phyloP scores from a whole-genome alignment of 2,888 invertebrate genomes.

The Drosophila nr. medialis region DNA sequence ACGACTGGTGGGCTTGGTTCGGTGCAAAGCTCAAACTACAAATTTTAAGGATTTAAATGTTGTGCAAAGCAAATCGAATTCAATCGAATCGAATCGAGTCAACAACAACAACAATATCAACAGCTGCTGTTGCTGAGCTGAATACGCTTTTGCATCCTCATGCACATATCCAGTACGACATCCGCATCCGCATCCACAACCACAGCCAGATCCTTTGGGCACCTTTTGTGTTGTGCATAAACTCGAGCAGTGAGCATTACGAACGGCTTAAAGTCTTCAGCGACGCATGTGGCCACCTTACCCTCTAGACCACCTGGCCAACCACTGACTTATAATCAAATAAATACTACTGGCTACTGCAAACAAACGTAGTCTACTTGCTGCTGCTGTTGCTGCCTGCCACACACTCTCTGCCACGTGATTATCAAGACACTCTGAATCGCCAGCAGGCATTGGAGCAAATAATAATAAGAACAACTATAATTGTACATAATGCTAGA shows the following conservation, averaged over 20 bases:
- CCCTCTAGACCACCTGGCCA: background rate
- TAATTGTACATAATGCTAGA: background rate
- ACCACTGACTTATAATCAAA: constrained; percentile 68
- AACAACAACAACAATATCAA: constrained; percentile 14
- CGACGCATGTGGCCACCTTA: constrained; percentile 55
- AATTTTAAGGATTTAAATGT: constrained; percentile 78
- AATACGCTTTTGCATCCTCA: constrained; percentile 10
- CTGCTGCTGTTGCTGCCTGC: constrained; percentile 11
- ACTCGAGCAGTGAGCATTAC: constrained; percentile 82
- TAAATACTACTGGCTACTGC: constrained; percentile 56
- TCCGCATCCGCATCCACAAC: constrained; percentile 20
- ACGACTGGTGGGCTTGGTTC: background rate
- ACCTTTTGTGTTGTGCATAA: constrained; percentile 80
- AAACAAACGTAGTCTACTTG: constrained; percentile 4
- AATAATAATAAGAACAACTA: constrained; percentile 18
- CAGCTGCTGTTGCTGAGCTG: constrained; percentile 28
- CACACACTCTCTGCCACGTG: constrained; percentile 51
- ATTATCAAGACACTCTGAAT: constrained; percentile 60
- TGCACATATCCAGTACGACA: constrained; percentile 1
- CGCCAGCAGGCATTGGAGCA: constrained; percentile 24
- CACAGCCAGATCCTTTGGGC: constrained; percentile 62
- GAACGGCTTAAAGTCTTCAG: constrained; percentile 83
- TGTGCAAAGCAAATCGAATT: constrained; percentile 56
- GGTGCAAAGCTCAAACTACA: constrained; percentile 48
- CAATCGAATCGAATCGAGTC: constrained; percentile 38